Conservation (phyloP, 2,113 vertebrate species). For the Glaucidium brasilianum region DNA sequence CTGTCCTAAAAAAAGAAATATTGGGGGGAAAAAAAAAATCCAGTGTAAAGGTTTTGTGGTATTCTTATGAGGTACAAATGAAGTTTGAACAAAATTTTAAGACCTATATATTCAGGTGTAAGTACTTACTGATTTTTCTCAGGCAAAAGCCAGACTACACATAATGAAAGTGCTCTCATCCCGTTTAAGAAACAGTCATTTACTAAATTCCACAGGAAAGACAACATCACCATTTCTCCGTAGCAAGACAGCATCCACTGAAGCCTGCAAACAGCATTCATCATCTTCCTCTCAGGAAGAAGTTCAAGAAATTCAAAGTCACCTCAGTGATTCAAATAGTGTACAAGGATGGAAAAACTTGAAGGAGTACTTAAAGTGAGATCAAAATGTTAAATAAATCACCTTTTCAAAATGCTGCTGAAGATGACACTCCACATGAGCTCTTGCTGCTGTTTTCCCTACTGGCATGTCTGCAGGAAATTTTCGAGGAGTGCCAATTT, state of each 20-base stretch:
- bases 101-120: background rate
- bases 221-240: background rate
- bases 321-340: background rate
- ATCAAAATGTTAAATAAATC: background rate
- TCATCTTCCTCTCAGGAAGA: background rate
- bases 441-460: constrained; percentile 68
- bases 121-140: background rate
- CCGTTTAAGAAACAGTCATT: background rate
- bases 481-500: constrained; percentile 92
- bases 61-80: background rate
- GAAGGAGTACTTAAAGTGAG: background rate
- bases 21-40: background rate
- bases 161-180: background rate
- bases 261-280: background rate
- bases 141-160: background rate
- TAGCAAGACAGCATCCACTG: background rate
- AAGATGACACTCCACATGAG: constrained; percentile 81
- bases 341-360: background rate
- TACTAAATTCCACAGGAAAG: background rate
- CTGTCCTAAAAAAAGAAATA: background rate
- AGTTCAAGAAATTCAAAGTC: background rate
- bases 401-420: constrained; percentile 95
- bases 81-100: background rate
- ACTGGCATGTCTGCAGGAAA: constrained; percentile 60
- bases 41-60: background rate